These are phyloP conservation scores for Geopemphigus sp. DNA, from an alignment of 1,140 invertebrate genomes.

Conservation along the genomic window DNA sequence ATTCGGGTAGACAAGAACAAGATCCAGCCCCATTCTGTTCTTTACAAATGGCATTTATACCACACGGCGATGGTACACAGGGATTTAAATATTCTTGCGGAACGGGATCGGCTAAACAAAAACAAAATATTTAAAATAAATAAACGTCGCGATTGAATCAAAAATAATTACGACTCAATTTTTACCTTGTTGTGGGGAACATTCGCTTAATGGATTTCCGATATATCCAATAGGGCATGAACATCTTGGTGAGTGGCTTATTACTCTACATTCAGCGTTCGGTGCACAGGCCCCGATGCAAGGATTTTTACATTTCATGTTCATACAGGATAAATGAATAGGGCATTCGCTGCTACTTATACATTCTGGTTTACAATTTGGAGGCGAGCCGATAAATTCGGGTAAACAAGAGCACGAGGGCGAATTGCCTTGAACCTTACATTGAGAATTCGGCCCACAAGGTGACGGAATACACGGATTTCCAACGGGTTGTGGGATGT, in stretches of 20 bases:
- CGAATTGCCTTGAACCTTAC: slow-evolving; percentile 61
- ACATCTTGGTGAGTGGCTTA: slow-evolving; percentile 67
- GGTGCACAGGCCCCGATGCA: slow-evolving; percentile 65
- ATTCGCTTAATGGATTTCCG: slow-evolving; percentile 64
- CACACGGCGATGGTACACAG: slow-evolving; percentile 69
- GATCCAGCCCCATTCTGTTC: slow-evolving; percentile 66
- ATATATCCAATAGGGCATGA: slow-evolving; percentile 61
- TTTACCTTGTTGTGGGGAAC: slow-evolving; percentile 56
- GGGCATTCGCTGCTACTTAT: slow-evolving; percentile 65
- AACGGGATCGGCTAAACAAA: slow-evolving; percentile 49
- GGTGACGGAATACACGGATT: slow-evolving; percentile 67
- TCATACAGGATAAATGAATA: slow-evolving; percentile 64
- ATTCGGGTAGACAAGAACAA: slow-evolving; percentile 64
- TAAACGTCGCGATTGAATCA: not conserved
- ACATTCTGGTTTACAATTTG: slow-evolving; percentile 67
- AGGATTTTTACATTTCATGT: slow-evolving; percentile 68
- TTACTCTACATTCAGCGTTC: slow-evolving; percentile 66
- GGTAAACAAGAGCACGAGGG: slow-evolving; percentile 66
- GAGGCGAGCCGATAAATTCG: slow-evolving; percentile 63
- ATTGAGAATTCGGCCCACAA: slow-evolving; percentile 70
- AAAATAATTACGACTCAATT: not conserved
- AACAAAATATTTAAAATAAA: slow-evolving; percentile 35
- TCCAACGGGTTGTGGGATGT: slow-evolving; percentile 57
- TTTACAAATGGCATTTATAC: slow-evolving; percentile 68
- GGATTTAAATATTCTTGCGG: slow-evolving; percentile 55